Evolutionary conservation across 2,888 invertebrate genomes (phyloP), one percentile per base, ranked within the genome.

Genomic region (Therioaphis trifolii): DNA sequence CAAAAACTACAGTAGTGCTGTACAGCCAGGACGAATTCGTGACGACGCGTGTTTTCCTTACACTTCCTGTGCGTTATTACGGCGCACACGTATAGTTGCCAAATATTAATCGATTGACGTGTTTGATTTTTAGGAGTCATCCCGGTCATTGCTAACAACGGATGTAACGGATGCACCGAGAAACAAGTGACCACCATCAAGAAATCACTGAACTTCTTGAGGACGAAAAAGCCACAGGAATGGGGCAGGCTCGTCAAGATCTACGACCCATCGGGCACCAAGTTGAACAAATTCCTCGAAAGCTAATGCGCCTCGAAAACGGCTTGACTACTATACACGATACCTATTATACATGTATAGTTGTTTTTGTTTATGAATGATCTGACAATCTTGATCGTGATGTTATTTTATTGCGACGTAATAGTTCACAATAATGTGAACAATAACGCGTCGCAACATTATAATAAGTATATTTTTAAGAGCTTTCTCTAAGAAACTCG

Each of bases 261-360:
- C 35, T 82, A 82, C 63, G 82, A 82, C 52, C 61, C 82, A 14
- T 52, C 82, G 1, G 82, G 82, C 63, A 72, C 71, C 27, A 82
- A 82, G 14, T 52, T 82, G 63, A 82, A 82, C 63, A 82, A 82
- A 52, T 82, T 82, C 63, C 61, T 82, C 61, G 63, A 63, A n/a
- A n/a, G n/a, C 71, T 58, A 5, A 52, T 4, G 52, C 9, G 24
- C 3, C 7, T 21, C 21, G 55, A 55, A 52, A 11, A 55, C 24
- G 15, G 21, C 21, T 11, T 46, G 46, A 46, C n/a, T 21, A 46
- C n/a, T 55, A 11, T 55, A 11, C 21, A 9, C 21, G 18, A 21
- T 55, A 55, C 9, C 21, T 35, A 35, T 35, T 35, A 35, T 35
- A 35, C 46, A 15, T 11, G 58, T 58, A 5, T 15, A 52, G 58